Conservation (phyloP, 92 coral and sea anemone species). For the Plumapathes pennacea region DNA sequence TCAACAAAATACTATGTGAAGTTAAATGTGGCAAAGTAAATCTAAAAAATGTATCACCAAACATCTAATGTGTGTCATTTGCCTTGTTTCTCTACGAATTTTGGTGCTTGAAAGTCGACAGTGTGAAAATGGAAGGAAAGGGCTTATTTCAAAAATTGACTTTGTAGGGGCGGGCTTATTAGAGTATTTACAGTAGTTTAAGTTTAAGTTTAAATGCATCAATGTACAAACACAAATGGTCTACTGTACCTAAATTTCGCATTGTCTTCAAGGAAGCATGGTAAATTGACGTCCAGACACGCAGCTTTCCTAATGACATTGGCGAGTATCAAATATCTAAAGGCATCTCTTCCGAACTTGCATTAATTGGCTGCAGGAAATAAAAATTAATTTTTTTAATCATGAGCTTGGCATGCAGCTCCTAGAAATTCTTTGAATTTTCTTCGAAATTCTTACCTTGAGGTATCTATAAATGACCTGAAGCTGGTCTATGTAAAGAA, state of each 20-base stretch:
- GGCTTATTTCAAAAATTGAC: neutral
- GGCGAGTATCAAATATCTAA: constrained; percentile 82
- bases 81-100: no score
- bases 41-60: no score
- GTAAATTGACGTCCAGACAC: constrained; percentile 78
- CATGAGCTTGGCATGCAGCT: no score
- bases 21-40: no score
- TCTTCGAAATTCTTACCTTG: constrained; percentile 54
- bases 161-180: neutral
- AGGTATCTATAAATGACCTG: constrained; percentile 78
- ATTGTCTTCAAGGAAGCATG: constrained; percentile 69
- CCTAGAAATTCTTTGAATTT: no score
- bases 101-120: no score
- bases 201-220: no score
- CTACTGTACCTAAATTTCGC: constrained; percentile 69
- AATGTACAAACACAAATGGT: no score
- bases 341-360: constrained; percentile 70
- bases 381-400: neutral
- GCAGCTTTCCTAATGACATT: constrained; percentile 84
- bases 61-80: no score
- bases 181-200: neutral
- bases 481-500: constrained; percentile 83
- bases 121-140: no score
- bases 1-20: no score
- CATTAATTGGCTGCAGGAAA: constrained; percentile 67